phyloP scores from a whole-genome alignment of 2,797 vertebrate genomes.

The Petrocephalus schoutedeni region DNA sequence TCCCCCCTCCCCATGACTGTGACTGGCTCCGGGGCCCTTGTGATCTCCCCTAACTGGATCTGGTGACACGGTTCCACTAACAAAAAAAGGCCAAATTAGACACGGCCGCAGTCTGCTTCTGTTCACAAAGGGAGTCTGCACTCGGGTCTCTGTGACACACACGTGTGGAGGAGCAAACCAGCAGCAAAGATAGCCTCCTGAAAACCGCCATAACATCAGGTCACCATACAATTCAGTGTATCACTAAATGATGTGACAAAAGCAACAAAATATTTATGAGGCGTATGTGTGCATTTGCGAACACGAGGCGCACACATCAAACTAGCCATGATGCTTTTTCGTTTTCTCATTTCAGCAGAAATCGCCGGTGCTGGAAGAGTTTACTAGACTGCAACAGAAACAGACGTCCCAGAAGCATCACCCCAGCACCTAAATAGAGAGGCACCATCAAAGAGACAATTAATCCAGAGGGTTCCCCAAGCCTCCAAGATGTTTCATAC shows the following conservation, averaged over 20 bases:
- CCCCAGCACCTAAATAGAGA: neutral
- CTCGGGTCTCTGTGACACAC: neutral
- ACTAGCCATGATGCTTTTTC: constrained; percentile 5
- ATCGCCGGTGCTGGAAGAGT: constrained; percentile 17
- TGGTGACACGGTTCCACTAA: neutral
- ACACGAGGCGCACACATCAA: constrained; percentile 16
- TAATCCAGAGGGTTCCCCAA: neutral
- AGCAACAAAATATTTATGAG: neutral
- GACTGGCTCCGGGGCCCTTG: neutral
- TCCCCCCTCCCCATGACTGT: neutral
- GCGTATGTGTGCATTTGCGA: neutral
- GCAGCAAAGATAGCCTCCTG: neutral
- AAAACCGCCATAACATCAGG: neutral
- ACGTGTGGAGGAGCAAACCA: neutral
- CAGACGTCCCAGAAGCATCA: neutral
- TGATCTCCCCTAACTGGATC: constrained; percentile 8
- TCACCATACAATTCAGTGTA: neutral
- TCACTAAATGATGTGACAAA: neutral
- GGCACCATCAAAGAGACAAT: constrained; percentile 8
- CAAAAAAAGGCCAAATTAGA: constrained; percentile 14
- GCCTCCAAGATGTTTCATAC: neutral
- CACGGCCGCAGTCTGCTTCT: neutral
- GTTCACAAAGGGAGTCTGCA: constrained; percentile 10
- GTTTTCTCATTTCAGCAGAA: neutral
- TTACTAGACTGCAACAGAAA: constrained; percentile 18